Evolutionary conservation across 53 echinoderm and acorn worm species (phyloP).

Genomic region (Holothuria leucospilota): DNA sequence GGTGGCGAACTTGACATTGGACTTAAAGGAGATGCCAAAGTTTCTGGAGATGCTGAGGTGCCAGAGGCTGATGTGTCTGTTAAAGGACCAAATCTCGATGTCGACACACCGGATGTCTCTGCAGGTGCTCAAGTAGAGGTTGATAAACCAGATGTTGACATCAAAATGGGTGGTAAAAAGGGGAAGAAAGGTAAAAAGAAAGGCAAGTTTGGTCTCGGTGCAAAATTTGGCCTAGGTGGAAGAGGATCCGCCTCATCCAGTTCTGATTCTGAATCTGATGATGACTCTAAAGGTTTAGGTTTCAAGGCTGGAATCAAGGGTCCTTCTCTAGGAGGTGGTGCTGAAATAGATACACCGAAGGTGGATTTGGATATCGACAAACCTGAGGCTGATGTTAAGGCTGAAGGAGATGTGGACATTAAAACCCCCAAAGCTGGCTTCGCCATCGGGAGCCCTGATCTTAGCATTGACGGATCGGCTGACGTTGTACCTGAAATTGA

Average conservation of each 20-base stretch:
- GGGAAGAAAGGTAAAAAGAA: constrained; percentile 60
- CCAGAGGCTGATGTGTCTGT: constrained; percentile 54
- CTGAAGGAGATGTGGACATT: constrained; percentile 48
- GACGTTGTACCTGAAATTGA: constrained; percentile 57
- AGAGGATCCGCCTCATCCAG: neutral
- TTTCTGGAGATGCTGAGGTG: constrained; percentile 51
- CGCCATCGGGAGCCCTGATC: constrained; percentile 58
- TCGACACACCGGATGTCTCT: constrained; percentile 57
- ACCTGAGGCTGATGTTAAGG: constrained; percentile 46
- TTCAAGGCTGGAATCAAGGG: constrained; percentile 68
- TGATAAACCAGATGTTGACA: constrained; percentile 39
- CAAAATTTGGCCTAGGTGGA: constrained; percentile 40
- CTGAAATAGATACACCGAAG: constrained; percentile 54
- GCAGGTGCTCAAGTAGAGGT: constrained; percentile 53
- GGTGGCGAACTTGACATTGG: constrained; percentile 39
- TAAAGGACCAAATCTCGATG: constrained; percentile 61
- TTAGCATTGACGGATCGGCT: constrained; percentile 22
- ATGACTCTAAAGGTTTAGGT: constrained; percentile 56
- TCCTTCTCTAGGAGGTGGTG: constrained; percentile 60
- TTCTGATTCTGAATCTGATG: constrained; percentile 36
- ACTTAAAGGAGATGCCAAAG: constrained; percentile 12
- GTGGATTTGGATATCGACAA: constrained; percentile 65
- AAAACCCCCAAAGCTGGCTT: constrained; percentile 31
- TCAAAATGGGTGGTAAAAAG: constrained; percentile 30
- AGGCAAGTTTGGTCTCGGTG: constrained; percentile 67